Evolutionary conservation across 2,113 vertebrate species (phyloP).

Genomic region (Capreolus pygargus): DNA sequence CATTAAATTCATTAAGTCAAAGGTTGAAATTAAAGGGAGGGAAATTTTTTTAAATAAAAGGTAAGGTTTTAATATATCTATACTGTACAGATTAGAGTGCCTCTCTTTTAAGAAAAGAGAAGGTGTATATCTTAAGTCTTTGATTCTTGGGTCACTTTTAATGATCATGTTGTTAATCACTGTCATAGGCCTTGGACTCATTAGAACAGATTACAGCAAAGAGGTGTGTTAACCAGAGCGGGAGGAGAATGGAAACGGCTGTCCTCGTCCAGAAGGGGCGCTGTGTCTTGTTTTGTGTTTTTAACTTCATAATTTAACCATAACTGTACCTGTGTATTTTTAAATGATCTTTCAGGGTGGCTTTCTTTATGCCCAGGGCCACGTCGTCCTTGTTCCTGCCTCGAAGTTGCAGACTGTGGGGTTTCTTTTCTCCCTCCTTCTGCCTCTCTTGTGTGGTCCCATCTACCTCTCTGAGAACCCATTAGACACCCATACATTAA

Average conservation of each 20-base stretch:
- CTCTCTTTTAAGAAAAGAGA: not conserved
- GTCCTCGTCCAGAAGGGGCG: not conserved
- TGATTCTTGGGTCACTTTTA: conserved; percentile 13
- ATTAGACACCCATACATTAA: not conserved
- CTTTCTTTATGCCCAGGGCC: not conserved
- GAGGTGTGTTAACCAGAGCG: not conserved
- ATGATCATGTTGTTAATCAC: conserved; percentile 46
- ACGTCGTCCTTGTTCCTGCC: not conserved
- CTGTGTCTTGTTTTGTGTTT: not conserved
- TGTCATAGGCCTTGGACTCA: not conserved
- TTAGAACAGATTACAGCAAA: conserved; percentile 51
- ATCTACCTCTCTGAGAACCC: not conserved
- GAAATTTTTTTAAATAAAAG: conserved; percentile 1
- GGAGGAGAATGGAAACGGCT: not conserved
- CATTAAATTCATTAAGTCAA: conserved; percentile 46
- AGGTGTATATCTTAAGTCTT: conserved; percentile 49
- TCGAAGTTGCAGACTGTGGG: not conserved
- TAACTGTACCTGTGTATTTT: not conserved
- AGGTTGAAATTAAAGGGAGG: conserved; percentile 51
- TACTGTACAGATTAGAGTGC: conserved; percentile 35
- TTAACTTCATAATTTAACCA: not conserved
- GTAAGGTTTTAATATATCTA: not conserved
- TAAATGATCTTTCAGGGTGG: not conserved
- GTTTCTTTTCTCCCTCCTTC: not conserved
- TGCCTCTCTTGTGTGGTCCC: not conserved